Percentiles rank a stretch among this genome's conserved stretches.
These are phyloP conservation scores for Silurus aristotelis DNA, from an alignment of 2,797 vertebrate species.

Conservation along the genomic window DNA sequence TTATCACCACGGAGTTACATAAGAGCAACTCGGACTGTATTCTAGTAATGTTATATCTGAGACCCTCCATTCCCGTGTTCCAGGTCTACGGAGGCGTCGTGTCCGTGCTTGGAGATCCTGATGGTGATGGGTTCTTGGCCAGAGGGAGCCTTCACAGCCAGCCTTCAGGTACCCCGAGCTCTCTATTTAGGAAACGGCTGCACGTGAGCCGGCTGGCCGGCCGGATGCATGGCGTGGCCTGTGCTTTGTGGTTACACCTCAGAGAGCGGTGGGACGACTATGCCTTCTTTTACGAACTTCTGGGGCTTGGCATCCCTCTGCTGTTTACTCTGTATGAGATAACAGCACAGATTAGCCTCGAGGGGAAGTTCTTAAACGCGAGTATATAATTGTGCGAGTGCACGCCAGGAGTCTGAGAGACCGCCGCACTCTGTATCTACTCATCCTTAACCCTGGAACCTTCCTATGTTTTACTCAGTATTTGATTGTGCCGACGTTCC, in stretches of 20 bases:
- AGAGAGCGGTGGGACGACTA: constrained; percentile 86
- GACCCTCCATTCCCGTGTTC: neutral
- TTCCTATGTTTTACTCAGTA: neutral
- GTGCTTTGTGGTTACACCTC: constrained; percentile 76
- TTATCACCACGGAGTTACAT: neutral
- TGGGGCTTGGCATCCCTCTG: constrained; percentile 87
- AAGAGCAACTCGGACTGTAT: no score
- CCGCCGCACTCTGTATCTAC: neutral
- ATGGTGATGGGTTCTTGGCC: constrained; percentile 65
- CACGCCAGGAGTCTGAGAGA: neutral
- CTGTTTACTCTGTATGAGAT: constrained; percentile 87
- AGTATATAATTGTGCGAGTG: neutral
- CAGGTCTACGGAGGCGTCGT: constrained; percentile 70
- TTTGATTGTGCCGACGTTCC: neutral
- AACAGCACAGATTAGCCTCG: constrained; percentile 82
- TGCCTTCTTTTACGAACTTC: constrained; percentile 86
- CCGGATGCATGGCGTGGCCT: constrained; percentile 78
- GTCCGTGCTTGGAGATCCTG: constrained; percentile 53
- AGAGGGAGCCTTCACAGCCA: constrained; percentile 71
- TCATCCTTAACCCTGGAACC: neutral
- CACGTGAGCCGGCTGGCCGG: constrained; percentile 77
- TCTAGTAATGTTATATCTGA: neutral
- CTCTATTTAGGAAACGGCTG: constrained; percentile 85
- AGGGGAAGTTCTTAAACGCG: constrained; percentile 70
- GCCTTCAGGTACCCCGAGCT: constrained; percentile 91